phyloP scores from a whole-genome alignment of 2,113 vertebrate species.

The Glareola pratincola region DNA sequence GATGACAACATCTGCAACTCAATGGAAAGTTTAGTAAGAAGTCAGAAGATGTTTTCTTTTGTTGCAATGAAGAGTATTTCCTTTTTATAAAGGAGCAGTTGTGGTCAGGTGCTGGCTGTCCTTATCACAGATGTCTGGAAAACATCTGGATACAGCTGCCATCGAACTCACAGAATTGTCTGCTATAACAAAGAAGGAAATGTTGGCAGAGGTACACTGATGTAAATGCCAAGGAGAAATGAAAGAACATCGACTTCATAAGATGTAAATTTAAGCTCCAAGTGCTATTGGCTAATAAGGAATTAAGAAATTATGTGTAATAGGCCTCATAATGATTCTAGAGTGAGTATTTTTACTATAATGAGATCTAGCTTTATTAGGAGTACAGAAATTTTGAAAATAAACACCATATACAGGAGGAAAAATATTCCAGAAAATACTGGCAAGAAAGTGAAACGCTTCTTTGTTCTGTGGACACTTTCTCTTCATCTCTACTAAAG shows the following conservation, averaged over 20 bases:
- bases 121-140: neutral
- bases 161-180: neutral
- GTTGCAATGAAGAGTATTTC: neutral
- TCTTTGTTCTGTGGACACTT: neutral
- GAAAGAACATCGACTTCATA: neutral
- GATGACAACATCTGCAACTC: neutral
- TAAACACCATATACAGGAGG: neutral
- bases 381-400: neutral
- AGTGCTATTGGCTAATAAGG: neutral
- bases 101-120: neutral
- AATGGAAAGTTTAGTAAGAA: neutral
- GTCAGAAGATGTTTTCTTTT: neutral
- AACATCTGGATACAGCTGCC: neutral
- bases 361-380: neutral
- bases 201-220: neutral
- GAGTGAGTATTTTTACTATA: neutral
- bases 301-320: neutral
- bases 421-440: neutral
- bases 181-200: neutral
- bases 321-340: neutral
- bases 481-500: neutral
- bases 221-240: neutral
- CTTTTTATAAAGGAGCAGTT: neutral
- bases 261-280: neutral
- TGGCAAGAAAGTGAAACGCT: neutral